Evolutionary conservation across 1,140 invertebrate species (phyloP).

Genomic region (Anoplolepis gracilipes): DNA sequence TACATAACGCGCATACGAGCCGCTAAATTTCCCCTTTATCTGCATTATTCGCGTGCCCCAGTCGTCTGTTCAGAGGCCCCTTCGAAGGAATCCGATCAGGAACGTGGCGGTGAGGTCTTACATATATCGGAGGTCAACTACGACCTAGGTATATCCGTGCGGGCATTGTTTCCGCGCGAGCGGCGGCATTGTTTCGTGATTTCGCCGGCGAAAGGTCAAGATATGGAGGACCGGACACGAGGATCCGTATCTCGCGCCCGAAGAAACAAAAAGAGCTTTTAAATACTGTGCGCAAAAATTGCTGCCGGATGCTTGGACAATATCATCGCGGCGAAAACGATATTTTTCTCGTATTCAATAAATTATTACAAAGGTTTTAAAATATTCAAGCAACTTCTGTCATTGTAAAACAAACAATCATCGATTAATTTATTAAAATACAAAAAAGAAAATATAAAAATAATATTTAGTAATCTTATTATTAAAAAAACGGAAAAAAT

Average conservation of each 20-base stretch:
- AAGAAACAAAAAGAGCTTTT: neutral
- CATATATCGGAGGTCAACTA: conserved; percentile 69
- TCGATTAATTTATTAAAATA: neutral
- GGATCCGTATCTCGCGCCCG: conserved; percentile 56
- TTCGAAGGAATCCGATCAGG: conserved; percentile 54
- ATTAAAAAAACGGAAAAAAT: neutral
- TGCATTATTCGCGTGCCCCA: conserved; percentile 73
- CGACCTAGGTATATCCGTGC: conserved; percentile 67
- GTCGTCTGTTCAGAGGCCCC: neutral
- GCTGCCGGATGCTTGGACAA: conserved; percentile 17
- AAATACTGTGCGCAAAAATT: conserved; percentile 28
- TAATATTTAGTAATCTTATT: neutral
- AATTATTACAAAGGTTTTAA: conserved; percentile 10
- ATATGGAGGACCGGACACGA: conserved; percentile 12
- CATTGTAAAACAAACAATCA: neutral
- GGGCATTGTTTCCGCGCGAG: conserved; percentile 66
- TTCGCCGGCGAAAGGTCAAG: conserved; percentile 52
- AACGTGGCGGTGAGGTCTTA: conserved; percentile 23
- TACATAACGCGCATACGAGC: conserved; percentile 16
- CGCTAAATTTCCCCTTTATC: conserved; percentile 76
- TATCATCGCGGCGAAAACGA: conserved; percentile 45
- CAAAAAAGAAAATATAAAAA: neutral
- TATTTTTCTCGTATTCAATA: neutral
- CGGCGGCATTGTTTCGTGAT: conserved; percentile 59
- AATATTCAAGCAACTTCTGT: neutral